Evolutionary conservation across 2,113 vertebrate genomes (phyloP).

Genomic region (Anthoscopus minutus): DNA sequence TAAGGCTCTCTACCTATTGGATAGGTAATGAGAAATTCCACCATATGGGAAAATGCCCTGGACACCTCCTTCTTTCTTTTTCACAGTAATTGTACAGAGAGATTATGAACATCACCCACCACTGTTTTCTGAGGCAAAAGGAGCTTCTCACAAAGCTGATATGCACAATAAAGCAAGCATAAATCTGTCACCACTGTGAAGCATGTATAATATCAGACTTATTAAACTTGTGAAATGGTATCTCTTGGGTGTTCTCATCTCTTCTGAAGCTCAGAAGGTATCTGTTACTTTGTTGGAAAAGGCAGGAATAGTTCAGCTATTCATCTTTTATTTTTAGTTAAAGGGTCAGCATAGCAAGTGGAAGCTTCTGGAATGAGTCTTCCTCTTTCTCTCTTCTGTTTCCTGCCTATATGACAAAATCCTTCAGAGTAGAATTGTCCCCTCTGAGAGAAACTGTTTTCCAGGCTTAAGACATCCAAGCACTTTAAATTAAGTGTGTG

Average conservation of each 20-base stretch:
- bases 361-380: background rate
- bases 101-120: background rate
- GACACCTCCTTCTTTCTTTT: background rate
- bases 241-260: background rate
- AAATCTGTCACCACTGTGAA: background rate
- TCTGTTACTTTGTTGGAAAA: background rate
- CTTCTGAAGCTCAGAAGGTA: background rate
- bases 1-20: background rate
- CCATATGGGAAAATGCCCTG: background rate
- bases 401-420: background rate
- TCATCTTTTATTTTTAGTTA: background rate
- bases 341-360: background rate
- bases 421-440: background rate
- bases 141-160: background rate
- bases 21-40: background rate
- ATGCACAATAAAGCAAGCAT: background rate
- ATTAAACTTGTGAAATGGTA: background rate
- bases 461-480: background rate
- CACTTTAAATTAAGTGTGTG: background rate
- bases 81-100: background rate
- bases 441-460: background rate
- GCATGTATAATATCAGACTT: background rate
- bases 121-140: background rate
- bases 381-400: background rate
- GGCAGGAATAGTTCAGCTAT: background rate